Evolutionary conservation across 2,888 invertebrate genomes (phyloP), one percentile per base, ranked within the genome.

Genomic region (Eupithecia subfuscata): DNA sequence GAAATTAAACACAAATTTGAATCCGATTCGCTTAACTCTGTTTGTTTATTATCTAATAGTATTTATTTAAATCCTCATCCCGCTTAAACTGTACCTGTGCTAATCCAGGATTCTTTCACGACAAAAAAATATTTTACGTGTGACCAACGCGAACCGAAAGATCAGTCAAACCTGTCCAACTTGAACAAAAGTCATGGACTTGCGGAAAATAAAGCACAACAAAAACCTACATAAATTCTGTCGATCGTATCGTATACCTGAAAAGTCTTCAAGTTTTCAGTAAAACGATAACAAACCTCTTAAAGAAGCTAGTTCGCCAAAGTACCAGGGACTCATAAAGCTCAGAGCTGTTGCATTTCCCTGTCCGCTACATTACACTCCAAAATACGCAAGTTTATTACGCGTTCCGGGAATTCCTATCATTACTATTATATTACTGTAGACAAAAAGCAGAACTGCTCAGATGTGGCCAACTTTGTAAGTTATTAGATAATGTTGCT

Each of bases 41-140:
- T 93, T 93, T 93, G 91, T 92, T 92, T 90, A 90, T 91, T 89
- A 88, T 90, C 87, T 93, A 92, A 93, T 92, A 84, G 90, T 92
- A 92, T 94, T 94, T 93, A 89, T 90, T 91, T 92, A 92, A 93
- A 92, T 90, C 89, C 89, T 88, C 80, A 86, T 88, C 88, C 90
- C 82, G 91, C 90, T 94, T 92, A 92, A 91, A 90, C 90, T 89
- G 91, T 93, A 92, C 92, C 92, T 89, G 91, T 83, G 77, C 73
- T 91, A 93, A 92, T 92, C 92, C 82, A 82, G 81, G 82, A 82
- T 79, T 75, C 76, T 77, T 52, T 60, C 60, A 64, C 64, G 70
- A 65, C 75, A 73, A 78, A 91, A 92, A 92, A 88, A 88, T 80
- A 87, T 89, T 91, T 91, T 91, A 92, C 92, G 91, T 93, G 91